phyloP scores from a whole-genome alignment of 2,888 invertebrate species.

The Dioctria rufipes region DNA sequence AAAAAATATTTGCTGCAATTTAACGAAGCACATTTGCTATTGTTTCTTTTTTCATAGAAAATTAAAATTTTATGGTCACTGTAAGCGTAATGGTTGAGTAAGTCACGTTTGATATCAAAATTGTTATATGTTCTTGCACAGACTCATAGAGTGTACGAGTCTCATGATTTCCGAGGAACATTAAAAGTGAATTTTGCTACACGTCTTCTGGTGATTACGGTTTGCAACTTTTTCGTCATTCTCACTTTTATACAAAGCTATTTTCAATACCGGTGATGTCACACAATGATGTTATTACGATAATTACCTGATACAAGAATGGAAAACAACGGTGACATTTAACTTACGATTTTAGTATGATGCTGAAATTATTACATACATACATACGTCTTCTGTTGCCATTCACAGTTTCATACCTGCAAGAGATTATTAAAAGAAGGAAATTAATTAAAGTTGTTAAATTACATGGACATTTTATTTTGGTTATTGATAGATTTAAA shows the following conservation, averaged over 20 bases:
- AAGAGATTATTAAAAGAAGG: neutral
- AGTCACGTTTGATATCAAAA: slow-evolving; percentile 51
- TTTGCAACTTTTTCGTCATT: slow-evolving; percentile 15
- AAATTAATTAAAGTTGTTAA: too few relatives aligned
- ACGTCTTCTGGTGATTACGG: slow-evolving; percentile 15
- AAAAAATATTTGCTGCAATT: neutral
- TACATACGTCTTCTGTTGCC: too few relatives aligned
- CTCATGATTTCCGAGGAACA: neutral
- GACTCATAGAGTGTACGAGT: neutral
- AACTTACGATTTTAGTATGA: neutral
- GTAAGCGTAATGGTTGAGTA: slow-evolving; percentile 35
- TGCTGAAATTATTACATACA: too few relatives aligned
- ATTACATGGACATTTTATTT: too few relatives aligned
- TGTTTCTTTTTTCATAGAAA: slow-evolving; percentile 46
- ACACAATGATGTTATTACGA: slow-evolving; percentile 39
- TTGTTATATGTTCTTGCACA: slow-evolving; percentile 6
- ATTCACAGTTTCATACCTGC: neutral
- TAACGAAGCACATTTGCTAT: slow-evolving; percentile 25
- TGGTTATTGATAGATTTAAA: too few relatives aligned
- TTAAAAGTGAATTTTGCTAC: slow-evolving; percentile 18
- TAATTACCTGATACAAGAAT: neutral
- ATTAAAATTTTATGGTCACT: slow-evolving; percentile 51
- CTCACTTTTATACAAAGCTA: slow-evolving; percentile 17
- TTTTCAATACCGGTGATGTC: slow-evolving; percentile 42
- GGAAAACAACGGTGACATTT: slow-evolving; percentile 34